Base-by-base conservation (phyloP, 2,888 invertebrate genomes). In the Eristalinus aeneus region DNA sequence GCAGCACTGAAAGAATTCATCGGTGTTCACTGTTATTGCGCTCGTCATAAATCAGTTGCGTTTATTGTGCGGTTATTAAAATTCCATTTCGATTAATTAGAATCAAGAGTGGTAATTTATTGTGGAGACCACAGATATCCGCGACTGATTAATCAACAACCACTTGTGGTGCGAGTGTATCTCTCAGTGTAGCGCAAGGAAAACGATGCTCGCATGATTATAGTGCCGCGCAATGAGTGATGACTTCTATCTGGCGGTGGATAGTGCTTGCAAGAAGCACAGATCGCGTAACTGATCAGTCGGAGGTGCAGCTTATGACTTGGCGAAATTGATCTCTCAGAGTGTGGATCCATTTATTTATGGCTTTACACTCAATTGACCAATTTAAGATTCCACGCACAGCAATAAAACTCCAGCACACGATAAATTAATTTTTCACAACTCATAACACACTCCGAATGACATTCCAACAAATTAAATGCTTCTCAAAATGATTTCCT, bases 341-440 rank as follows among this genome's bases (percentile, higher is more conserved):
- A 32, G 32, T 3, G 4, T 32, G 32, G 32, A 8, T 39, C 12
- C 8, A 39, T n/a, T 39, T 4, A 5, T 39, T n/a, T 6, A 46
- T 46, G 46, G 46, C n/a, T n/a, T 5, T 16, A n/a, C 16, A n/a
- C 16, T n/a, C n/a, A 34, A 34, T 34, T 34, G 8, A 74, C 11
- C 58, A 53, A 61, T 82, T 73, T 68, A 78, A 68, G 73, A 56
- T 16, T 65, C 58, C 31, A 34, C 61, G 36, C 27, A 36, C 53
- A 6, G 60, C 39, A 58, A 65, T 65, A 67, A 79, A 79, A 72
- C 78, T 79, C 67, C 23, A 73, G 68, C 63, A 12, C n/a, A 65
- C 86, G 86, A 82, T 86, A 78, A 82, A 86, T 86, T 73, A 82
- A 82, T 77, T 86, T 76, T 82, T 86, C 86, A 86, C 86, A 86